phyloP scores from a whole-genome alignment of 2,113 vertebrate genomes.

The Caretta caretta region DNA sequence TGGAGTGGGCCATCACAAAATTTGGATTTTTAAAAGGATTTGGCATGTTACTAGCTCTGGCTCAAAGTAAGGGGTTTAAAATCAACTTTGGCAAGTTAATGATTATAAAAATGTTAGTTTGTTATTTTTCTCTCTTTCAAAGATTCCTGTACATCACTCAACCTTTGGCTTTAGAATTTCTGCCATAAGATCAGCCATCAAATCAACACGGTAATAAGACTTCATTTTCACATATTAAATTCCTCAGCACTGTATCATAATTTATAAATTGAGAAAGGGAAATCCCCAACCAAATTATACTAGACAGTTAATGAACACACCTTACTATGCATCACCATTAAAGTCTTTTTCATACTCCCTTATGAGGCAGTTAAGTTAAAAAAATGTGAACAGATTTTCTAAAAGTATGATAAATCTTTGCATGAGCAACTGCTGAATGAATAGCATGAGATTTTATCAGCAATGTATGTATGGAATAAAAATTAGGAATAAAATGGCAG shows the following conservation, averaged over 20 bases:
- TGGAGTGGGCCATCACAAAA: not conserved
- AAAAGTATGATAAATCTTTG: not conserved
- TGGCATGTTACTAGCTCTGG: not conserved
- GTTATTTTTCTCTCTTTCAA: not conserved
- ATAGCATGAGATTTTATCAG: not conserved
- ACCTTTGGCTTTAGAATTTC: not conserved
- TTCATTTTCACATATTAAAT: not conserved
- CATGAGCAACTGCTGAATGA: not conserved
- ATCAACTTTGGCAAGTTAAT: not conserved
- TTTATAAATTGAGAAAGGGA: not conserved
- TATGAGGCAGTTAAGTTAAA: not conserved
- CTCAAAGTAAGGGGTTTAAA: not conserved
- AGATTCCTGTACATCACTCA: not conserved
- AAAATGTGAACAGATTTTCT: not conserved
- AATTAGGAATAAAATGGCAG: not conserved
- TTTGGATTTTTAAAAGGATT: not conserved
- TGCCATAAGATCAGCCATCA: not conserved
- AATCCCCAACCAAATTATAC: constrained; percentile 5
- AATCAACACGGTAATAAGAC: not conserved
- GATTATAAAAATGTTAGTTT: not conserved
- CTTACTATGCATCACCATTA: not conserved
- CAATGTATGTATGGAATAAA: not conserved
- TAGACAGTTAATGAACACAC: not conserved
- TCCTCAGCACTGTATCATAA: not conserved
- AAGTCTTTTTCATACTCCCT: not conserved